Percentiles rank a stretch among this genome's conserved stretches.
These are phyloP conservation scores for Agrotis clavis DNA, from an alignment of 2,888 invertebrate genomes.

Conservation along the genomic window DNA sequence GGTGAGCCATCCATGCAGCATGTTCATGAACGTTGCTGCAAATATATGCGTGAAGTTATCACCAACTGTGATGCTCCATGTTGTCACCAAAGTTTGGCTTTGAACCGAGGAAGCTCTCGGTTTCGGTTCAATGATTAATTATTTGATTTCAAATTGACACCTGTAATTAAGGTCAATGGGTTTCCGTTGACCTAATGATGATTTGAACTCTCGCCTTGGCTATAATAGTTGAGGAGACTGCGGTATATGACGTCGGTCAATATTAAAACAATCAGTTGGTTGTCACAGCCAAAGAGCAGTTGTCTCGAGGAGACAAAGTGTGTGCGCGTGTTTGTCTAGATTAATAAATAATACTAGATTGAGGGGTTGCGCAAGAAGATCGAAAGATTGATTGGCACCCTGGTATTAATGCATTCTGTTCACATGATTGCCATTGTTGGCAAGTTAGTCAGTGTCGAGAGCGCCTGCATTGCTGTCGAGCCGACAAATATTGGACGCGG, in stretches of 20 bases:
- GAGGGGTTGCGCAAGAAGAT: constrained; percentile 79
- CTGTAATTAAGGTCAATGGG: constrained; percentile 57
- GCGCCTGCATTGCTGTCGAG: constrained; percentile 77
- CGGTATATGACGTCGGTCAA: constrained; percentile 58
- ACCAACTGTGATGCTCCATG: constrained; percentile 71
- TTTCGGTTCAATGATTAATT: constrained; percentile 55
- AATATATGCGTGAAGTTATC: constrained; percentile 78
- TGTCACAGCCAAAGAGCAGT: constrained; percentile 69
- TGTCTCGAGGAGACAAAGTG: constrained; percentile 70
- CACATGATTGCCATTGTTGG: constrained; percentile 81
- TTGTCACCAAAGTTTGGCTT: constrained; percentile 70
- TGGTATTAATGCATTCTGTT: constrained; percentile 77
- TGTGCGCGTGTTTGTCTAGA: constrained; percentile 71
- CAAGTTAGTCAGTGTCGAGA: constrained; percentile 66
- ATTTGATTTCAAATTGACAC: constrained; percentile 58
- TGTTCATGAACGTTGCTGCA: constrained; percentile 82
- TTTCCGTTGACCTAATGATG: constrained; percentile 49
- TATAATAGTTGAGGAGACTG: constrained; percentile 47
- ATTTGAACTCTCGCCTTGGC: constrained; percentile 62
- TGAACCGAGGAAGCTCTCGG: constrained; percentile 65
- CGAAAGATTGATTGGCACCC: constrained; percentile 83
- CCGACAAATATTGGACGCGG: constrained; percentile 74
- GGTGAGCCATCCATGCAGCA: constrained; percentile 86
- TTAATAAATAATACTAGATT: constrained; percentile 81
- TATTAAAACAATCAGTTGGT: constrained; percentile 67